A percentile compares a stretch with the other conserved stretches of the same genome.
Conservation (phyloP, 2,888 invertebrate genomes). For the Chrysotoxum bicinctum region DNA sequence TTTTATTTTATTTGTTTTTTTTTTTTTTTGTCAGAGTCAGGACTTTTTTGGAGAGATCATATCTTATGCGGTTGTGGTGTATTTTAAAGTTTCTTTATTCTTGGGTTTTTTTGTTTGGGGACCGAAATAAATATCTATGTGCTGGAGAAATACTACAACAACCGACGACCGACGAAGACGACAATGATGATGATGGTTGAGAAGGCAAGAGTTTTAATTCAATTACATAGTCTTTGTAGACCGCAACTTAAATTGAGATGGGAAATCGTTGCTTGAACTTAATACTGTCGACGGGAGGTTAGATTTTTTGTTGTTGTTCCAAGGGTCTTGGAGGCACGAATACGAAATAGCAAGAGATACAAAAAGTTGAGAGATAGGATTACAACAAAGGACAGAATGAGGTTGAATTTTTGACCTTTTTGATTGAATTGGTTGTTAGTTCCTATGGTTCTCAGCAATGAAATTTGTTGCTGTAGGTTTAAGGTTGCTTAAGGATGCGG, state of each 20-base stretch:
- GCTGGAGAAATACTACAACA: neutral
- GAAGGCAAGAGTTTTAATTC: slow-evolving; percentile 65
- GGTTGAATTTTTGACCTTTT: slow-evolving; percentile 17
- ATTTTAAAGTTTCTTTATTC: slow-evolving; percentile 32
- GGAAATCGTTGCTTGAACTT: slow-evolving; percentile 49
- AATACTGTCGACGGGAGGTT: slow-evolving; percentile 15
- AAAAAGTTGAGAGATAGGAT: slow-evolving; percentile 16
- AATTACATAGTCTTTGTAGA: slow-evolving; percentile 62
- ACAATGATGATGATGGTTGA: slow-evolving; percentile 7
- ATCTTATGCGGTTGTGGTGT: slow-evolving; percentile 60
- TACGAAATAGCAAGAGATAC: neutral
- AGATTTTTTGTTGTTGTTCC: neutral
- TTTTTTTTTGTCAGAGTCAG: slow-evolving; percentile 4
- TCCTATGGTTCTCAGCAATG: neutral
- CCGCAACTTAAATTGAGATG: slow-evolving; percentile 67
- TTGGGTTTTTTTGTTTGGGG: neutral
- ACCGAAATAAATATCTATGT: slow-evolving; percentile 9
- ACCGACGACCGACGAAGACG: no score
- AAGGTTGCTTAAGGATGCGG: neutral
- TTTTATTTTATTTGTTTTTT: neutral
- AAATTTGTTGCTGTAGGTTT: slow-evolving; percentile 5
- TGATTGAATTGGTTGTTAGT: slow-evolving; percentile 14
- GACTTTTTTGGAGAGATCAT: slow-evolving; percentile 57
- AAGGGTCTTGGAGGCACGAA: neutral
- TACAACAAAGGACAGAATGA: slow-evolving; percentile 11